Evolutionary conservation across 2,888 invertebrate species (phyloP), one percentile per base, ranked within the genome.

Genomic region (Amphipyra tragopoginis): DNA sequence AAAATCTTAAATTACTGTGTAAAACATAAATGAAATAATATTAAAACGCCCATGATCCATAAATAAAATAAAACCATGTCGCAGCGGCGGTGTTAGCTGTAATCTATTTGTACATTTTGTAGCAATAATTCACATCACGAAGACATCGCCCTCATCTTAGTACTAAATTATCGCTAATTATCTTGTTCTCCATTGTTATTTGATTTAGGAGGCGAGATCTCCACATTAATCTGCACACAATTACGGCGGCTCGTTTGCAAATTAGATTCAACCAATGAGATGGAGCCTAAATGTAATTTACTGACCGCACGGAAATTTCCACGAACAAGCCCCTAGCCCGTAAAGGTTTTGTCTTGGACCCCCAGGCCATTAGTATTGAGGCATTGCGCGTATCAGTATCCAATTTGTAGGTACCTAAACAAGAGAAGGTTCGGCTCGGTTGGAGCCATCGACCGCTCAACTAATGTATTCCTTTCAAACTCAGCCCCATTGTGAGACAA

Each of bases 401-500:
- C 82, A 79, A 81, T 84, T 74, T 77, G 75, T 77, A 76, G 66
- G 52, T 79, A 80, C 74, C 75, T 68, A 74, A 72, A 69, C 52
- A 57, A 59, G 58, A 55, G 65, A 58, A 73, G 69, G 61, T 70
- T 65, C 60, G 51, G 61, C 61, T 40, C 74, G 71, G 60, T 65
- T 52, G 65, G 69, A 83, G 88, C 75, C 88, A 86, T 85, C 85
- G 92, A 91, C 92, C 91, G 84, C 77, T 54, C 51, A 72, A 81
- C 80, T 90, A 92, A 92, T 92, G 79, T 92, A 92, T 93, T 91
- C 92, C 88, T 90, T 92, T 88, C 88, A 92, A 90, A 87, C 82
- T 83, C 83, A 79, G 80, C 79, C 84, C 81, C 84, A 89, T 89
- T 91, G 88, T 89, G 85, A 89, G 86, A 88, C 89, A 88, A 87